Evolutionary conservation across 2,888 invertebrate genomes (phyloP).

Genomic region (Drosophila kanekoi): DNA sequence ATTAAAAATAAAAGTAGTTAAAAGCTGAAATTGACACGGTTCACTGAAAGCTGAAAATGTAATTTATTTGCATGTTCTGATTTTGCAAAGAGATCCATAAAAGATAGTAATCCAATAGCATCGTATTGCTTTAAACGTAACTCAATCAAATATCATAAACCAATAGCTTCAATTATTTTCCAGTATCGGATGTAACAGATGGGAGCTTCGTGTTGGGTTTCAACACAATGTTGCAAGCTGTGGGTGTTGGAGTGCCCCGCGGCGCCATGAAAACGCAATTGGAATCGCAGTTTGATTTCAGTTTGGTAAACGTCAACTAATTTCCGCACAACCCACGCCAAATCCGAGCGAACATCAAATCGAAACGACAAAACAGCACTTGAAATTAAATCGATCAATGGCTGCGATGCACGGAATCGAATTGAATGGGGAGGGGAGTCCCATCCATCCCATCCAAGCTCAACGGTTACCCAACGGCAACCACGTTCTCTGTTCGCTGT

Average conservation of each 20-base stretch:
- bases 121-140: neutral
- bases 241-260: neutral
- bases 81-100: conserved; percentile 1
- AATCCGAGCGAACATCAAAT: conserved; percentile 54
- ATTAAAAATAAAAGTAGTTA: too few species aligned
- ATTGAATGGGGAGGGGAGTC: neutral
- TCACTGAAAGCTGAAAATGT: neutral
- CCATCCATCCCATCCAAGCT: neutral
- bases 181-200: conserved; percentile 8
- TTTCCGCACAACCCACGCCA: conserved; percentile 64
- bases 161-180: conserved; percentile 9
- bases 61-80: neutral
- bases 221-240: conserved; percentile 6
- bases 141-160: conserved; percentile 12
- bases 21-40: neutral
- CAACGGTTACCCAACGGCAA: neutral
- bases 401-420: conserved; percentile 8
- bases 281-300: conserved; percentile 32
- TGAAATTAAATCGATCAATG: conserved; percentile 67
- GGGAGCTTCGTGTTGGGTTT: neutral
- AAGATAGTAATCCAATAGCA: neutral
- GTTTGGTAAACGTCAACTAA: conserved; percentile 57
- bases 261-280: conserved; percentile 20
- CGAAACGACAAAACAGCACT: conserved; percentile 51
- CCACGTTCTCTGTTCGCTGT: neutral